phyloP scores from a whole-genome alignment of 2,113 vertebrate genomes.

The Coregonus clupeaformis region DNA sequence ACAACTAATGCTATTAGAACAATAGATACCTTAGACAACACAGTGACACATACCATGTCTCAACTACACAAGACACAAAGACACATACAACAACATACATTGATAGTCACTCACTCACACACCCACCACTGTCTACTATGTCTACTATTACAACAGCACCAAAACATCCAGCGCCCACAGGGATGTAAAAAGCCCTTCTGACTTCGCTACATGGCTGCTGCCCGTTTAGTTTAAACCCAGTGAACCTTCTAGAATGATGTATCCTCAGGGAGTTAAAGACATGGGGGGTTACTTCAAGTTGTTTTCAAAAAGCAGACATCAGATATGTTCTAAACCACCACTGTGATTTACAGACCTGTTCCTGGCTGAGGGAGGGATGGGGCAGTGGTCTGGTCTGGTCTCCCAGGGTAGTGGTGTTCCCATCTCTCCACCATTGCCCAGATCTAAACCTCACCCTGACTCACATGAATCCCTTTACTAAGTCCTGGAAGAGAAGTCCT shows the following conservation, averaged over 20 bases:
- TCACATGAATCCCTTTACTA: slow-evolving; percentile 35
- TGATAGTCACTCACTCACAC: slow-evolving; percentile 8
- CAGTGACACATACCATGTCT: no score
- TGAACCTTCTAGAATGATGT: slow-evolving; percentile 8
- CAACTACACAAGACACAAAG: no score
- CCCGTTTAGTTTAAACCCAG: no score
- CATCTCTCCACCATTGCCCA: slow-evolving; percentile 4
- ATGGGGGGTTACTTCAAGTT: slow-evolving; percentile 32
- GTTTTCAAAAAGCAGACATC: slow-evolving; percentile 33
- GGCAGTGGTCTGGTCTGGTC: no score
- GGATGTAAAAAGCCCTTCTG: no score
- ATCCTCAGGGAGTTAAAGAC: slow-evolving; percentile 34
- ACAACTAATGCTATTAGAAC: slow-evolving; percentile 11
- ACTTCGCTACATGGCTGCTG: no score
- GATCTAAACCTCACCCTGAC: no score
- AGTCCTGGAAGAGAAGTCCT: slow-evolving; percentile 34
- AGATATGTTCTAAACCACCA: slow-evolving; percentile 11
- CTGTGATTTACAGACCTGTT: no score
- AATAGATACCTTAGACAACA: no score
- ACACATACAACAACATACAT: slow-evolving; percentile 11
- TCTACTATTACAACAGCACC: no score
- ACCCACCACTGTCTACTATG: neutral
- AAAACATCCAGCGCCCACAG: no score
- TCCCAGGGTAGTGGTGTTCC: slow-evolving; percentile 8
- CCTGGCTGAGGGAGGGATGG: neutral